A percentile compares a stretch with the other conserved stretches of the same genome.
These are phyloP conservation scores for Periparus ater DNA, from an alignment of 2,797 vertebrate genomes.

Conservation along the genomic window DNA sequence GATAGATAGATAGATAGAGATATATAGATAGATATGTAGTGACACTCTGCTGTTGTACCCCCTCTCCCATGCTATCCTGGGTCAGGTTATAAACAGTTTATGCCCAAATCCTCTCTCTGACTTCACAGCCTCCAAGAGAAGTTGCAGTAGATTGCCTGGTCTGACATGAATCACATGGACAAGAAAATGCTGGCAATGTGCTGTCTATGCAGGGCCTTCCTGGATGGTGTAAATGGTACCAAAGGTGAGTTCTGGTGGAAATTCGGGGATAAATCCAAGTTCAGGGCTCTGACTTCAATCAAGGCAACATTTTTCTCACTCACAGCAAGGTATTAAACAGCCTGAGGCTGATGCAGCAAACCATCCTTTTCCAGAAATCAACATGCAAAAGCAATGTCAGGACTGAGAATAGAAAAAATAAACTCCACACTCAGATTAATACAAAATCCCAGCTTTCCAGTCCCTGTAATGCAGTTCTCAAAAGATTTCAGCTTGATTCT, in stretches of 20 bases:
- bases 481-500: conserved; percentile 23
- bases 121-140: background rate
- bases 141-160: background rate
- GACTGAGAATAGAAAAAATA: background rate
- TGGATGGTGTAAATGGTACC: accelerated
- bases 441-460: conserved; percentile 21
- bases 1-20: no score
- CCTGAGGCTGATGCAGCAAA: background rate
- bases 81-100: background rate
- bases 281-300: background rate
- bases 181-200: accelerated
- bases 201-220: background rate
- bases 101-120: background rate
- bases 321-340: background rate
- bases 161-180: accelerated
- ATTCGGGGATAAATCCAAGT: background rate
- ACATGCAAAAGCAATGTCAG: background rate
- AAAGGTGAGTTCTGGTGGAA: background rate
- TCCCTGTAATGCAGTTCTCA: background rate
- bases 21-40: background rate
- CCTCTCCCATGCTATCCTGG: accelerated
- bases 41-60: background rate
- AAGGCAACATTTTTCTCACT: background rate
- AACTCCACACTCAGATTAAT: conserved; percentile 9
- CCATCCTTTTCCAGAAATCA: background rate